These are phyloP conservation scores for Rhinopomastus cyanomelas DNA, from an alignment of 2,113 vertebrate species.

Conservation along the genomic window DNA sequence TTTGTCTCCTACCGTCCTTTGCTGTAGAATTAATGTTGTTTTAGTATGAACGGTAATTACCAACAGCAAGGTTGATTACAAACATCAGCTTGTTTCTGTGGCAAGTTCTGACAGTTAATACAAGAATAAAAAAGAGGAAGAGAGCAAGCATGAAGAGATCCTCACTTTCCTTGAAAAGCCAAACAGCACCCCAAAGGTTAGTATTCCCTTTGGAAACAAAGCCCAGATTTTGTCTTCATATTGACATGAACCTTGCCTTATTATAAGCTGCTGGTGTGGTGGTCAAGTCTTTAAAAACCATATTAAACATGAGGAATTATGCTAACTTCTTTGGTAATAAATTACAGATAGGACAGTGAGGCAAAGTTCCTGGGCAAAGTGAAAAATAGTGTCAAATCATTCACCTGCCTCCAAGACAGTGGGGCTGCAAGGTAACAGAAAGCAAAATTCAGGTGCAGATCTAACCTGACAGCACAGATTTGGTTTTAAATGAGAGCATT, in stretches of 20 bases:
- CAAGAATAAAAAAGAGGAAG: not conserved
- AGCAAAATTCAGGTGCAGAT: slow-evolving; percentile 4
- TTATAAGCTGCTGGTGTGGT: not conserved
- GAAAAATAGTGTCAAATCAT: not conserved
- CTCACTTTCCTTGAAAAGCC: not conserved
- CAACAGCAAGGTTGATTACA: slow-evolving; percentile 1
- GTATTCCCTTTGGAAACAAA: not conserved
- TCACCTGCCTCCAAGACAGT: not conserved
- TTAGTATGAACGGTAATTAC: not conserved
- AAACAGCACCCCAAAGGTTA: not conserved
- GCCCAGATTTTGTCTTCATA: not conserved
- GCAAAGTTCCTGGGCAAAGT: not conserved
- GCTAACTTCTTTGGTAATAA: slow-evolving; percentile 29
- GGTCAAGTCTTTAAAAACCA: not conserved
- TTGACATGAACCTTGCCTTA: not conserved
- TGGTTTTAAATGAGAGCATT: slow-evolving; percentile 2
- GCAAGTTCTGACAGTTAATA: not conserved
- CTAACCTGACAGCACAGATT: not conserved
- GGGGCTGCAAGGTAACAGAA: not conserved
- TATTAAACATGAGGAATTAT: not conserved
- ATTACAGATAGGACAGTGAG: not conserved
- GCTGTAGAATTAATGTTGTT: not conserved
- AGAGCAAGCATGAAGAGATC: not conserved
- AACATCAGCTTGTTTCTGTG: not conserved
- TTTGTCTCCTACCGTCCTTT: not conserved